phyloP scores from a whole-genome alignment of 2,797 vertebrate genomes.

The Poeciliopsis paucimaculata region DNA sequence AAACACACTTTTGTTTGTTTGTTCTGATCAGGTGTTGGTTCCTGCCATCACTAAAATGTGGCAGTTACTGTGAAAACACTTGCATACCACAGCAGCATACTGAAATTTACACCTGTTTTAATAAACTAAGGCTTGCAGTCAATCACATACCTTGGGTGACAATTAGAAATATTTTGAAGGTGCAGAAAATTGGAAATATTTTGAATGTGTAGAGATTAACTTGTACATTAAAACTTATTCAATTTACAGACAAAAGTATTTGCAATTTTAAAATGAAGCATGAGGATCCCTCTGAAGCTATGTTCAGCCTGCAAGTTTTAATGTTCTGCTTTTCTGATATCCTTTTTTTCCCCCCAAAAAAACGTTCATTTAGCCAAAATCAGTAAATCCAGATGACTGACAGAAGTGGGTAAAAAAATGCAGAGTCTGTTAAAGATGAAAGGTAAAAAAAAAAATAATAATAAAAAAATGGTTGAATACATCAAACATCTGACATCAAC shows the following conservation, averaged over 20 bases:
- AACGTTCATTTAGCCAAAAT: neutral
- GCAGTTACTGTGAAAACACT: neutral
- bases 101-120: neutral
- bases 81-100: neutral
- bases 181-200: neutral
- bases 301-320: neutral
- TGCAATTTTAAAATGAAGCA: neutral
- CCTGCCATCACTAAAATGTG: neutral
- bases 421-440: neutral
- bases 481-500: neutral
- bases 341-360: neutral
- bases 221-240: neutral
- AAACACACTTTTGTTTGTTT: slow-evolving; percentile 1
- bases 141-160: neutral
- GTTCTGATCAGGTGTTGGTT: neutral
- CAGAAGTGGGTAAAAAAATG: neutral
- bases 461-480: neutral
- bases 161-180: neutral
- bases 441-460: neutral
- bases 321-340: neutral
- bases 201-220: neutral
- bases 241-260: neutral
- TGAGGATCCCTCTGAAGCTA: no score
- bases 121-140: neutral
- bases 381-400: neutral